Evolutionary conservation across 2,888 invertebrate species (phyloP).

Genomic region (Frankliniella fusca): DNA sequence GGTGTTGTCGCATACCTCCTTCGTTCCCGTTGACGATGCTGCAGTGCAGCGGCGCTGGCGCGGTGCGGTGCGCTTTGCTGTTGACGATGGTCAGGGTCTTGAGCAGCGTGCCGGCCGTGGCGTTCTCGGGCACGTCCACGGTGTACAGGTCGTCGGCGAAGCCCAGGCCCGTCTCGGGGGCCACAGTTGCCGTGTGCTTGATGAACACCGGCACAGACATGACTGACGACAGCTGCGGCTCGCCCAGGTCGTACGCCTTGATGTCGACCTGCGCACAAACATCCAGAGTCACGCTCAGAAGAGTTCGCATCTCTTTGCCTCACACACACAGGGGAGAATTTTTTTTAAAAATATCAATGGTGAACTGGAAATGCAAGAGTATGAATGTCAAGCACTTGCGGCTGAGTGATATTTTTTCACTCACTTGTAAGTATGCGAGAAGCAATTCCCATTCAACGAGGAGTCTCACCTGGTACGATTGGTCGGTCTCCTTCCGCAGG

Average conservation of each 20-base stretch:
- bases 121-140: slow-evolving; percentile 76
- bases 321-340: too few relatives aligned
- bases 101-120: slow-evolving; percentile 61
- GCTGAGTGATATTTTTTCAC: too few relatives aligned
- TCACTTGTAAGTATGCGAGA: too few relatives aligned
- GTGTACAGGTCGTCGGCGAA: slow-evolving; percentile 85
- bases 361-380: too few relatives aligned
- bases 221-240: slow-evolving; percentile 76
- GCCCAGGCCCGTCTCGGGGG: slow-evolving; percentile 71
- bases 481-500: slow-evolving; percentile 76
- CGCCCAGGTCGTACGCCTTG: slow-evolving; percentile 79
- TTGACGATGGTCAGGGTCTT: slow-evolving; percentile 71
- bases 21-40: slow-evolving; percentile 73
- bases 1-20: slow-evolving; percentile 51
- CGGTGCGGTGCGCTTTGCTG: slow-evolving; percentile 62
- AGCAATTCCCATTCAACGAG: too few relatives aligned
- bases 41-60: slow-evolving; percentile 68
- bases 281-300: neutral
- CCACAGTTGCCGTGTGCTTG: slow-evolving; percentile 70
- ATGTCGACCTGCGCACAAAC: slow-evolving; percentile 64
- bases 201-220: slow-evolving; percentile 78
- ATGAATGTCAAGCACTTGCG: too few relatives aligned
- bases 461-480: slow-evolving; percentile 70
- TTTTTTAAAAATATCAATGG: too few relatives aligned
- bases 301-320: too few relatives aligned